Conservation (phyloP, 2,113 vertebrate species). For the Alectura lathami region DNA sequence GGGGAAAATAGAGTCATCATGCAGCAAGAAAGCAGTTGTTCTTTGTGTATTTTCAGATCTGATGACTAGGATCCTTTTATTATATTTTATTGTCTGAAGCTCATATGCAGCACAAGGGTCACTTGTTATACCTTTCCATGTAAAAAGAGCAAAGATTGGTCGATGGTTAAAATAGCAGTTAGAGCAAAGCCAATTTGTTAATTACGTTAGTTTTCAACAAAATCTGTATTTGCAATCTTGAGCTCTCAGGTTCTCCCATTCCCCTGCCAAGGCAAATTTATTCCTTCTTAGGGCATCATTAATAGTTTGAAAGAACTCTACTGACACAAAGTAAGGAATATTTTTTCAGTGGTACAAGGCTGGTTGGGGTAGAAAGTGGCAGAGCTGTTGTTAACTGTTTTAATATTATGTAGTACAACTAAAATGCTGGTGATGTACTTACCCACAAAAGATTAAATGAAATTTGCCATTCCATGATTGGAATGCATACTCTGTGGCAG, state of each 20-base stretch:
- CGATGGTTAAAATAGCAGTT: conserved; percentile 29
- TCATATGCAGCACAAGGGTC: conserved; percentile 10
- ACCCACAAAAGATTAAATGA: background rate
- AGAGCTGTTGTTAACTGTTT: background rate
- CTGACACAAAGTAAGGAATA: background rate
- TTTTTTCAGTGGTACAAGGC: background rate
- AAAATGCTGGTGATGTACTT: background rate
- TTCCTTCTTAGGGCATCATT: background rate
- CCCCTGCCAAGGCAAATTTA: background rate
- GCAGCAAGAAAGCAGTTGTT: conserved; percentile 17
- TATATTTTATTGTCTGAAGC: background rate
- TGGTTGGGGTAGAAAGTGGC: background rate
- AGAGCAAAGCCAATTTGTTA: conserved; percentile 47
- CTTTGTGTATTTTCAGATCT: conserved; percentile 5
- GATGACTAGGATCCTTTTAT: background rate
- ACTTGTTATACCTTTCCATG: conserved; percentile 20
- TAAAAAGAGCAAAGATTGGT: conserved; percentile 37
- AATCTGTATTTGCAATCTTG: conserved; percentile 51
- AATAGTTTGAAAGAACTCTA: background rate
- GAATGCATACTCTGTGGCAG: background rate
- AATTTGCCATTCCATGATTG: background rate
- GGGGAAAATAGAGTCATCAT: background rate
- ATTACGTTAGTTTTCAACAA: conserved; percentile 33
- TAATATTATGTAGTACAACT: background rate
- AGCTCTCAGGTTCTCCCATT: background rate